Percentiles rank a stretch among this genome's conserved stretches.
Conservation (phyloP, 64 coral and sea anemone genomes). For the Stylophora pistillata region DNA sequence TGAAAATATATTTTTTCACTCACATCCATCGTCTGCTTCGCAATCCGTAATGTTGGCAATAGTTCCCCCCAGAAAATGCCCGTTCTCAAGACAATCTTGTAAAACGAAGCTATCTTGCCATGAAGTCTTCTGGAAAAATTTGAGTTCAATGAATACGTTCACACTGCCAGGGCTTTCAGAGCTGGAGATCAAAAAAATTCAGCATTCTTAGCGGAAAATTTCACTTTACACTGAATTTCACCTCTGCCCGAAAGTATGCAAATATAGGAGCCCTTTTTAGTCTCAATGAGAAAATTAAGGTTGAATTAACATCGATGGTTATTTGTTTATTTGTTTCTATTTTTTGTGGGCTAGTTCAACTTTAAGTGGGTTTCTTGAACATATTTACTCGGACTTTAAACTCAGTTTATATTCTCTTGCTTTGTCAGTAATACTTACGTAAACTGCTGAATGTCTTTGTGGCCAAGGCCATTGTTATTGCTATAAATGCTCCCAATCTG, state of each 20-base stretch:
- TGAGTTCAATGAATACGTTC: background rate
- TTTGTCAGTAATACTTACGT: background rate
- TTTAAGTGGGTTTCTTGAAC: too few species aligned
- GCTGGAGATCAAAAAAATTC: background rate
- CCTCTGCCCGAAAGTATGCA: too few species aligned
- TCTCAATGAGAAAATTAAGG: too few species aligned
- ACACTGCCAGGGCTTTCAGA: background rate
- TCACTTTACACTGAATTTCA: too few species aligned
- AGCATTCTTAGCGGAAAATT: background rate
- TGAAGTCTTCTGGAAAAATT: background rate
- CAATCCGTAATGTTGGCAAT: conserved; percentile 3
- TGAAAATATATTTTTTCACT: background rate
- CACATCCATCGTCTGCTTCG: background rate
- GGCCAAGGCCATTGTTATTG: background rate
- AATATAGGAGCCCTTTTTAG: too few species aligned
- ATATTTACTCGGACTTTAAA: too few species aligned
- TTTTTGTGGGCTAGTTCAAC: too few species aligned
- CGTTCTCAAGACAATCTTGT: background rate
- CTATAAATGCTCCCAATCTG: background rate
- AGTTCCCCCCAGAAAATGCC: background rate
- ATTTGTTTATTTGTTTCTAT: too few species aligned
- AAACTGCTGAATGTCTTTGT: background rate
- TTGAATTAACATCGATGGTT: too few species aligned
- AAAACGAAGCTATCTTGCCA: conserved; percentile 9
- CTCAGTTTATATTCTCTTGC: too few species aligned